Conservation (phyloP, 2,113 vertebrate genomes). For the Aythya baeri region DNA sequence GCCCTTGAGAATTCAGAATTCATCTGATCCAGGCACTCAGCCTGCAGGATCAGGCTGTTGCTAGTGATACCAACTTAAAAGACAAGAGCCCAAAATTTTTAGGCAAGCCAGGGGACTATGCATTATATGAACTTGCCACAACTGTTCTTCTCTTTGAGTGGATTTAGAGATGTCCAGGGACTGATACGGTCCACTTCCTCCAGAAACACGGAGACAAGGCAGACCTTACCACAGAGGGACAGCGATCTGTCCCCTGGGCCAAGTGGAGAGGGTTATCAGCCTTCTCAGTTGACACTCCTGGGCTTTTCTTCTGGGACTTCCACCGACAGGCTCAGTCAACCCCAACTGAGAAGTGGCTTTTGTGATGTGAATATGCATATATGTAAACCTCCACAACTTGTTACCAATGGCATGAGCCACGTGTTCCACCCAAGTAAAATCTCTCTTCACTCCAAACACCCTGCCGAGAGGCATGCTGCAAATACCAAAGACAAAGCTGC, state of each 20-base stretch:
- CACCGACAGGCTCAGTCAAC: not conserved
- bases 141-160: not conserved
- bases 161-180: not conserved
- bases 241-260: not conserved
- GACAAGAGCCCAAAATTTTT: not conserved
- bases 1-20: constrained; percentile 27
- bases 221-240: not conserved
- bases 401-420: not conserved
- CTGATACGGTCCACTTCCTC: not conserved
- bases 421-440: not conserved
- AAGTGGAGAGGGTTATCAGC: not conserved
- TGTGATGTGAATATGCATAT: not conserved
- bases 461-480: not conserved
- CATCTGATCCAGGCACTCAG: not conserved
- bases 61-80: not conserved
- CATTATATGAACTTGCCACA: not conserved
- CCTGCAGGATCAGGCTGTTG: not conserved
- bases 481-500: not conserved
- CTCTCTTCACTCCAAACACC: not conserved
- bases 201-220: not conserved
- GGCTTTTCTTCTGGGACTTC: not conserved
- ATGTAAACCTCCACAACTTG: not conserved
- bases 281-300: not conserved
- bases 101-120: not conserved
- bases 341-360: not conserved